Conservation (phyloP, 92 coral and sea anemone genomes). For the Parazoanthus darwini region DNA sequence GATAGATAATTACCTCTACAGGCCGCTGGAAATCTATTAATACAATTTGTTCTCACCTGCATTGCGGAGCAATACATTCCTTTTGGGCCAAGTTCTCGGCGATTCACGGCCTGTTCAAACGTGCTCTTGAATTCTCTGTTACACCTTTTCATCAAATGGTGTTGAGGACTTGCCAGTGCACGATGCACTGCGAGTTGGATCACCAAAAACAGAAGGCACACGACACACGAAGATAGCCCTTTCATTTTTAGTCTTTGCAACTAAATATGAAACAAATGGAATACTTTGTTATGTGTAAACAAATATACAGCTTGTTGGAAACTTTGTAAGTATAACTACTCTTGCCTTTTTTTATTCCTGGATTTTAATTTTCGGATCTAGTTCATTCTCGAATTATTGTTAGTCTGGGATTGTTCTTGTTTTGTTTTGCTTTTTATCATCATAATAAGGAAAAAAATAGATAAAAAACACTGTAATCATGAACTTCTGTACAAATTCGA, state of each 20-base stretch:
- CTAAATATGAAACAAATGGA: neutral
- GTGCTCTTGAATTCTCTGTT: conserved; percentile 12
- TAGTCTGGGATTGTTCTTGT: neutral
- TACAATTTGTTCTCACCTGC: conserved; percentile 15
- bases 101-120: neutral
- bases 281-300: too few relatives aligned
- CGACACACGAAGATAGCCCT: conserved; percentile 1
- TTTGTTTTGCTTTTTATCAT: neutral
- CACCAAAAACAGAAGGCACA: conserved; percentile 7
- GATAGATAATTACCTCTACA: neutral
- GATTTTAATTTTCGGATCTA: too few relatives aligned
- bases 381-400: too few relatives aligned
- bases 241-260: conserved; percentile 23
- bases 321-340: too few relatives aligned
- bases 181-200: neutral
- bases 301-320: too few relatives aligned
- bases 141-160: conserved; percentile 22
- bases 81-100: neutral
- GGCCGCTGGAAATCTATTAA: neutral
- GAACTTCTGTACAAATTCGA: too few relatives aligned
- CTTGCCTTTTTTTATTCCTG: too few relatives aligned
- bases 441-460: too few relatives aligned
- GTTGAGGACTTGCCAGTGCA: conserved; percentile 13
- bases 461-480: too few relatives aligned
- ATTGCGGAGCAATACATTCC: conserved; percentile 35